Evolutionary conservation across 2,888 invertebrate species (phyloP).

Genomic region (Agriopis aurantiaria): DNA sequence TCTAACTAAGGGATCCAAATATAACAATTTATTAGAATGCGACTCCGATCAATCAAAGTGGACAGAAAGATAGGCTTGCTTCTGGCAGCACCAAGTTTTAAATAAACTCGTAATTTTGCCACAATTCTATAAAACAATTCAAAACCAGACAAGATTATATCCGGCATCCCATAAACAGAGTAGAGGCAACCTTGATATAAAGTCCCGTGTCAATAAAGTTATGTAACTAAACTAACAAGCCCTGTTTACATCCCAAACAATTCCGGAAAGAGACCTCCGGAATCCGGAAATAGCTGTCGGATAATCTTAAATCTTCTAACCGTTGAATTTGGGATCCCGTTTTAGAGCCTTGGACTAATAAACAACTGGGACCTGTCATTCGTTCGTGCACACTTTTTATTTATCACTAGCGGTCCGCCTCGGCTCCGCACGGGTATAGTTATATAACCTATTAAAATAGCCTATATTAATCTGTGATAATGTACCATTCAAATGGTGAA

Average conservation of each 20-base stretch:
- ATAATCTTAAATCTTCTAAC: conserved; percentile 29
- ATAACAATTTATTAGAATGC: too few species aligned
- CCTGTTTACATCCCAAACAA: conserved; percentile 24
- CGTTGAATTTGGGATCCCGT: conserved; percentile 24
- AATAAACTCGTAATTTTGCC: not conserved
- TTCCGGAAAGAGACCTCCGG: conserved; percentile 34
- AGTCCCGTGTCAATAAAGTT: conserved; percentile 24
- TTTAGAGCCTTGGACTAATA: conserved; percentile 4
- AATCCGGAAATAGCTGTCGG: conserved; percentile 36
- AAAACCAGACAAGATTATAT: conserved; percentile 9
- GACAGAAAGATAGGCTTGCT: too few species aligned
- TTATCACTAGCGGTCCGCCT: not conserved
- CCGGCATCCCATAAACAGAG: not conserved
- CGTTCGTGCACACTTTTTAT: not conserved
- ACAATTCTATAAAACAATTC: not conserved
- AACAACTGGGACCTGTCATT: not conserved
- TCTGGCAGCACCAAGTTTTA: too few species aligned
- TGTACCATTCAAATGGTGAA: too few species aligned
- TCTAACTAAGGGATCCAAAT: too few species aligned
- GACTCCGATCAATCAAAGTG: too few species aligned
- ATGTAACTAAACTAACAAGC: conserved; percentile 21
- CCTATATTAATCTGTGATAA: too few species aligned
- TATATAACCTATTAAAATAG: too few species aligned
- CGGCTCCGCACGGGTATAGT: too few species aligned
- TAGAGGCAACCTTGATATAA: conserved; percentile 18